A percentile compares a stretch with the other conserved stretches of the same genome.
phyloP scores from a whole-genome alignment of 2,113 vertebrate genomes.

The Morone chrysops region DNA sequence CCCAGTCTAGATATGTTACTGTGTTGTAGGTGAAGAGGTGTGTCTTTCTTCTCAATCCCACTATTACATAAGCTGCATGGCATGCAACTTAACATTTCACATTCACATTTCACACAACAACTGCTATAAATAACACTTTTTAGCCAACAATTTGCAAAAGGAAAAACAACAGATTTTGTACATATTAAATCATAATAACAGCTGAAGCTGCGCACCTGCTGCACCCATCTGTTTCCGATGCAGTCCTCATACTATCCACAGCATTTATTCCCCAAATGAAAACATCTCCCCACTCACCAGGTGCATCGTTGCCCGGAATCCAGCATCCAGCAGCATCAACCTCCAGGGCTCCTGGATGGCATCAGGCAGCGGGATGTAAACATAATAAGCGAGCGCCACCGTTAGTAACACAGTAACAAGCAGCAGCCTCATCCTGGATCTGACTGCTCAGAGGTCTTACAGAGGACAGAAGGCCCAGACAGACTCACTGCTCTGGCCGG shows the following conservation, averaged over 20 bases:
- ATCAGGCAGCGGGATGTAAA: conserved; percentile 78
- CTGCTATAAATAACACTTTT: not conserved
- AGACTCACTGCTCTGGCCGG: not conserved
- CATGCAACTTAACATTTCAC: not conserved
- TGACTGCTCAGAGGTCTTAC: not conserved
- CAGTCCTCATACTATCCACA: not conserved
- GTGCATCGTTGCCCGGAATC: conserved; percentile 48
- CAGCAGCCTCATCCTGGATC: conserved; percentile 63
- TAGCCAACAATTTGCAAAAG: not conserved
- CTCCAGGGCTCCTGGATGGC: conserved; percentile 76
- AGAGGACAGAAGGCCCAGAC: not conserved
- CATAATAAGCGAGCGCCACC: conserved; percentile 82
- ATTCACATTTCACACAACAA: not conserved
- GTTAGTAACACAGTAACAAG: conserved; percentile 58
- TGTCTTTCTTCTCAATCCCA: not conserved
- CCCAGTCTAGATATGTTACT: not conserved
- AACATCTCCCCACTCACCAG: conserved; percentile 58
- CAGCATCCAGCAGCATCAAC: conserved; percentile 71
- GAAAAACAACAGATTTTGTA: too few relatives aligned
- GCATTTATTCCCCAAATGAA: not conserved
- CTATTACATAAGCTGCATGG: not conserved
- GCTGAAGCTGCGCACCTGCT: not conserved
- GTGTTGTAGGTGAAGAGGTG: not conserved
- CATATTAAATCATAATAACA: too few relatives aligned
- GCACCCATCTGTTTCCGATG: not conserved